Evolutionary conservation across 2,888 invertebrate species (phyloP).

Genomic region (Stenodema calcarata): DNA sequence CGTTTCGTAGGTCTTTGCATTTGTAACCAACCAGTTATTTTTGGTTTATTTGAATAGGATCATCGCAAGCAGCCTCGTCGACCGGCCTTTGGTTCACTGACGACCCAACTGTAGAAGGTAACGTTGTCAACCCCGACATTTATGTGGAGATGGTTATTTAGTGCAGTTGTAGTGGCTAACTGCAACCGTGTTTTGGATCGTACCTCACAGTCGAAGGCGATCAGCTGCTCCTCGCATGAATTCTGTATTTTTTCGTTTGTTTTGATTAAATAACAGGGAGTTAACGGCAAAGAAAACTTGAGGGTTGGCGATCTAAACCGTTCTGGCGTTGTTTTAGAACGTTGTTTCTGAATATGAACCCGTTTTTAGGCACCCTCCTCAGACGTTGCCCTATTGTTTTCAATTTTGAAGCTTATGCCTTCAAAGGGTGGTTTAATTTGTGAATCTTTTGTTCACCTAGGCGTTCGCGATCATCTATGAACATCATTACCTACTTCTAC

Average conservation of each 20-base stretch:
- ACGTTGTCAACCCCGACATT: background rate
- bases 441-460: too few relatives aligned
- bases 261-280: background rate
- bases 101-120: slow-evolving; percentile 43
- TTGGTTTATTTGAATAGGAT: background rate
- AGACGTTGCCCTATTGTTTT: too few relatives aligned
- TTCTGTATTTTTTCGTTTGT: background rate
- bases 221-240: background rate
- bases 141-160: slow-evolving; percentile 23
- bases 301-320: background rate
- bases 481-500: too few relatives aligned
- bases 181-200: background rate
- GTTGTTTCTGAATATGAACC: too few relatives aligned
- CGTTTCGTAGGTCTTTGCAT: background rate
- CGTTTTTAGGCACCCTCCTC: too few relatives aligned
- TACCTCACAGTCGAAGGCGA: background rate
- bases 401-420: too few relatives aligned
- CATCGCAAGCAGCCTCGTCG: slow-evolving; percentile 42
- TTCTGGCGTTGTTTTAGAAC: too few relatives aligned
- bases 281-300: background rate
- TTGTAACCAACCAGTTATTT: slow-evolving; percentile 28
- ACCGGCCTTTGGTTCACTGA: slow-evolving; percentile 46
- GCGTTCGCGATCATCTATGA: too few relatives aligned
- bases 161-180: slow-evolving; percentile 1
- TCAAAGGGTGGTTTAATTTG: too few relatives aligned